Evolutionary conservation across 2,797 vertebrate genomes (phyloP).

Genomic region (Rhinogobio ventralis): DNA sequence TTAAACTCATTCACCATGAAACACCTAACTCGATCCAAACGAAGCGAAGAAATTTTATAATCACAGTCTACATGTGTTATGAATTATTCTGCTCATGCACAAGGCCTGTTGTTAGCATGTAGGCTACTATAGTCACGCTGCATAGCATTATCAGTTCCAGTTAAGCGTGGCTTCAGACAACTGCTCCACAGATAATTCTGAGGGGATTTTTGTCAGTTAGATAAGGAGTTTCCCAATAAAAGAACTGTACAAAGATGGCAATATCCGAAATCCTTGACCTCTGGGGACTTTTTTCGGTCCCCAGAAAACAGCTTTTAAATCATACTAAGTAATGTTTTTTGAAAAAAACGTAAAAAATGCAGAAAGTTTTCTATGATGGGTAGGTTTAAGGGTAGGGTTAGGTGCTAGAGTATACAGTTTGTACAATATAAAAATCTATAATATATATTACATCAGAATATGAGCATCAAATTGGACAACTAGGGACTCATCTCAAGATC

Average conservation of each 20-base stretch:
- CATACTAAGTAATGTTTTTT: too few relatives aligned
- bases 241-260: not conserved
- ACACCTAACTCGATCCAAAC: conserved; percentile 37
- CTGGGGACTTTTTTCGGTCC: not conserved
- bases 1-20: conserved; percentile 25
- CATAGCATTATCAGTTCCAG: conserved; percentile 31
- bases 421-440: not conserved
- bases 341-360: not conserved
- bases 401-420: not conserved
- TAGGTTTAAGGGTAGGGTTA: not conserved
- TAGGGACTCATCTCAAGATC: too few relatives aligned
- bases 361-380: not conserved
- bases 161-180: conserved; percentile 28
- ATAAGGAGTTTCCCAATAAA: not conserved
- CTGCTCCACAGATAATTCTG: conserved; percentile 19
- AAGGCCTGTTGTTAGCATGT: conserved; percentile 5
- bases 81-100: conserved; percentile 27
- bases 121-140: not conserved
- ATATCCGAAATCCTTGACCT: not conserved
- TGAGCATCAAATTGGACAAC: too few relatives aligned
- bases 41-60: conserved; percentile 24
- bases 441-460: too few relatives aligned
- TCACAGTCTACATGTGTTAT: conserved; percentile 27
- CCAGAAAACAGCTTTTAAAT: too few relatives aligned
- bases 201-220: not conserved